A percentile compares a stretch with the other conserved stretches of the same genome.
phyloP scores from a whole-genome alignment of 1,140 invertebrate genomes.

The Drosophila kurseongensis region DNA sequence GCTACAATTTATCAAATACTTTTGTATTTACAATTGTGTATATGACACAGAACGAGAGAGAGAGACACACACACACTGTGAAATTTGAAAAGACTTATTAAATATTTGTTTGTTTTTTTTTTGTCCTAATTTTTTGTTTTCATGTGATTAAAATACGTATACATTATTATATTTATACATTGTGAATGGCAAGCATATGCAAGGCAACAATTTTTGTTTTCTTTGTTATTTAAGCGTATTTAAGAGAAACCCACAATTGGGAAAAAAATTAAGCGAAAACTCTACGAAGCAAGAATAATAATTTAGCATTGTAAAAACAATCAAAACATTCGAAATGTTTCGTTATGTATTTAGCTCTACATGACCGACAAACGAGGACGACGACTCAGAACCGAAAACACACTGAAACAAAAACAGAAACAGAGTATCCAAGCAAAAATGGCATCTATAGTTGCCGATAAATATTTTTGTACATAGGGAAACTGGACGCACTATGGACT shows the following conservation, averaged over 20 bases:
- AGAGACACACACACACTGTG: constrained; percentile 68
- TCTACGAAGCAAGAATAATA: constrained; percentile 8
- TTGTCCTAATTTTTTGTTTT: constrained; percentile 52
- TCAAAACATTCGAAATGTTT: constrained; percentile 60
- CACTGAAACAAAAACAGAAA: background rate
- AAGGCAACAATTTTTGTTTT: constrained; percentile 49
- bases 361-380: constrained; percentile 9
- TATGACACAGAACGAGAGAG: constrained; percentile 70
- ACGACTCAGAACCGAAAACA: constrained; percentile 2
- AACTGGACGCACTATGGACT: constrained; percentile 14
- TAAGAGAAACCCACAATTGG: constrained; percentile 2
- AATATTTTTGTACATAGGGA: constrained; percentile 18
- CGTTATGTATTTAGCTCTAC: constrained; percentile 33
- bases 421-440: constrained; percentile 1
- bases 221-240: constrained; percentile 48
- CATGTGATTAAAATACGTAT: constrained; percentile 38
- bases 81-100: constrained; percentile 82
- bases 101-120: constrained; percentile 75
- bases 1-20: constrained; percentile 48
- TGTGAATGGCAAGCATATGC: constrained; percentile 35
- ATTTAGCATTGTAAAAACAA: constrained; percentile 39
- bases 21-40: constrained; percentile 59
- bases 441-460: background rate
- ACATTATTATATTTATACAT: constrained; percentile 49
- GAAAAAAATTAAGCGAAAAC: constrained; percentile 6